Base-by-base conservation (phyloP, 1,140 invertebrate genomes). In the Antheraea pernyi region DNA sequence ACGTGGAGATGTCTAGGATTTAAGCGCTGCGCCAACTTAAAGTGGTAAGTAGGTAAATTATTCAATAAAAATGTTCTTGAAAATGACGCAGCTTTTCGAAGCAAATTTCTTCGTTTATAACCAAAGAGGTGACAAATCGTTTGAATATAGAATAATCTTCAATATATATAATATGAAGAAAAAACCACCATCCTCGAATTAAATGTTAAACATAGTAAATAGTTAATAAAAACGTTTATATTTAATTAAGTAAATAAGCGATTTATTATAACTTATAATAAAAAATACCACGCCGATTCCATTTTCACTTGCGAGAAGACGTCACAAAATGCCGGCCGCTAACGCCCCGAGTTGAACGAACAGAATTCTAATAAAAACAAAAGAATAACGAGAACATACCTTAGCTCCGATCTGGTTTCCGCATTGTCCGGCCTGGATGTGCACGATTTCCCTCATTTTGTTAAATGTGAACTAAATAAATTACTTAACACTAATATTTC, bases 371-470 rank as follows among this genome's bases (percentile, higher is more conserved):
- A 79, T 65, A 67, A 71, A 82, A 83, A 81, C 80, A 87, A 87
- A 82, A 77, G 82, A 88, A 83, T 68, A 70, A 65, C 18, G 46
- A 5, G 46, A 78, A 85, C 88, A 94, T 93, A 96, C 95, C 94
- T 97, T 97, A 80, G 96, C 94, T 83, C 96, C 96, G 79, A 97
- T 97, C 91, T 97, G 96, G 93, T 97, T 97, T 76, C 96, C 96
- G 88, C 96, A 97, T 85, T 97, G 96, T 69, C 96, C 96, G 79
- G 96, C 96, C 92, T 97, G 96, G 80, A 98, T 94, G 89, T 98
- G 97, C 71, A 98, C 96, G 85, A 98, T 98, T 95, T 98, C 97
- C 91, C 97, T 95, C 97, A 98, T 98, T 86, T 93, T 95, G 79
- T 79, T 72, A 46, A 66, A 78, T 90, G 75, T 86, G 82, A 85